Evolutionary conservation across 1,140 invertebrate genomes (phyloP).

Genomic region (Neodiprion pinetum): DNA sequence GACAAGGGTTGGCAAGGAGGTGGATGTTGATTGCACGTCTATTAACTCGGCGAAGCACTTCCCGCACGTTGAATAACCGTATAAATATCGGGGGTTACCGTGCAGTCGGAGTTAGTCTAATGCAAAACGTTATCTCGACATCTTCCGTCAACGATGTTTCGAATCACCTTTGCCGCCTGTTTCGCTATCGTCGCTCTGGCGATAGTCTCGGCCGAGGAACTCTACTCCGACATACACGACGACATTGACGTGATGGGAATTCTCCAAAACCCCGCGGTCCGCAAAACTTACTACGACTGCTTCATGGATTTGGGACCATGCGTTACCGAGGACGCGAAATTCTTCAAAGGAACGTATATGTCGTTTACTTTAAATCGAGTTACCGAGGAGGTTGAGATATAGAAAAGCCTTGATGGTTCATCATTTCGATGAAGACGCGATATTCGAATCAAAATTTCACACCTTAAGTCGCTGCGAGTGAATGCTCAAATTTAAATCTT

Average conservation of each 20-base stretch:
- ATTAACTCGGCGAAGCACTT: not conserved
- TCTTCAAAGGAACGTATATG: conserved; percentile 40
- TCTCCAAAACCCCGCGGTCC: conserved; percentile 31
- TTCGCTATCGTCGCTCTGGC: not conserved
- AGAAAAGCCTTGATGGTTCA: too few species aligned
- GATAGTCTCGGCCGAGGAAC: conserved; percentile 22
- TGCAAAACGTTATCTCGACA: not conserved
- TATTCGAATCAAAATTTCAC: too few species aligned
- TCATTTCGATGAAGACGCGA: too few species aligned
- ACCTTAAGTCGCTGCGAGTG: too few species aligned
- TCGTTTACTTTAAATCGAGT: not conserved
- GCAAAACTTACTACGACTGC: conserved; percentile 47
- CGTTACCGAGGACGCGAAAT: conserved; percentile 38
- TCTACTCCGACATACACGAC: conserved; percentile 54
- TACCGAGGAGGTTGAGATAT: too few species aligned
- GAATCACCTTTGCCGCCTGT: not conserved
- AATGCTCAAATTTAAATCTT: too few species aligned
- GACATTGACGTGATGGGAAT: conserved; percentile 38
- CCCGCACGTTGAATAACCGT: not conserved
- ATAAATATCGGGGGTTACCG: not conserved
- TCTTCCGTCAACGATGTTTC: not conserved
- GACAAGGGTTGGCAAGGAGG: not conserved
- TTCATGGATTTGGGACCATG: conserved; percentile 49
- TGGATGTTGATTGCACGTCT: not conserved
- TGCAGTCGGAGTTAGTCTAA: not conserved